Conservation (phyloP, 37 sponge, comb jelly and placozoan genomes). For the Eunapius fragilis region DNA sequence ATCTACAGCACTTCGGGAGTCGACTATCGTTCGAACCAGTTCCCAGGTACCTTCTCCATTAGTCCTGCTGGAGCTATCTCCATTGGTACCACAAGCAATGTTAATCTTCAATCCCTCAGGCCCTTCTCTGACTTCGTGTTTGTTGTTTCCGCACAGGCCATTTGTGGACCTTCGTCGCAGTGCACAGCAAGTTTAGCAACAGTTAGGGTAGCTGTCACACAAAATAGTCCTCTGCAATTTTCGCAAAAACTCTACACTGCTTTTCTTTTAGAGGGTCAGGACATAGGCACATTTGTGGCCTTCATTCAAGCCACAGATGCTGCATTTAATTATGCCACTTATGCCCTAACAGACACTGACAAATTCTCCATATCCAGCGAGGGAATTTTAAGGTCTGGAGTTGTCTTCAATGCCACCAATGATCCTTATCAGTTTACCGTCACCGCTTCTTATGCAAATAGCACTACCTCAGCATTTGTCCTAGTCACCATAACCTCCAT, state of each 20-base stretch:
- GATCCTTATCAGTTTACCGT: neutral
- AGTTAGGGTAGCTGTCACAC: conserved; percentile 35
- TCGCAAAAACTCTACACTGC: neutral
- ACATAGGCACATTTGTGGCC: conserved; percentile 19
- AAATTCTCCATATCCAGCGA: conserved; percentile 1
- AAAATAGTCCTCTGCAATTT: conserved; percentile 55
- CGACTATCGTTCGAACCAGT: conserved; percentile 47
- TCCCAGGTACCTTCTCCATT: conserved; percentile 23
- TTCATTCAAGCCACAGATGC: conserved; percentile 42
- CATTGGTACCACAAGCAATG: neutral
- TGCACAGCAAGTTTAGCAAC: conserved; percentile 21
- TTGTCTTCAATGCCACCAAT: conserved; percentile 26
- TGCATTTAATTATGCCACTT: conserved; percentile 13
- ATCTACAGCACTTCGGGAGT: conserved; percentile 28
- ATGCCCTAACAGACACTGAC: neutral
- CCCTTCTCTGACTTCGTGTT: conserved; percentile 28
- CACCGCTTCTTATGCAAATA: neutral
- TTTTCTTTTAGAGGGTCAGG: conserved; percentile 27
- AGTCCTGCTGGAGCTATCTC: neutral
- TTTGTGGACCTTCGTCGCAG: neutral
- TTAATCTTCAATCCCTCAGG: conserved; percentile 47
- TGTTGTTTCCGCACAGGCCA: conserved; percentile 23
- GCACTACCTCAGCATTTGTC: neutral
- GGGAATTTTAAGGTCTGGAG: conserved; percentile 16
- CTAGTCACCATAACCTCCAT: neutral